These are phyloP conservation scores for Elephantulus edwardii DNA, from an alignment of 2,113 vertebrate genomes.

Conservation along the genomic window DNA sequence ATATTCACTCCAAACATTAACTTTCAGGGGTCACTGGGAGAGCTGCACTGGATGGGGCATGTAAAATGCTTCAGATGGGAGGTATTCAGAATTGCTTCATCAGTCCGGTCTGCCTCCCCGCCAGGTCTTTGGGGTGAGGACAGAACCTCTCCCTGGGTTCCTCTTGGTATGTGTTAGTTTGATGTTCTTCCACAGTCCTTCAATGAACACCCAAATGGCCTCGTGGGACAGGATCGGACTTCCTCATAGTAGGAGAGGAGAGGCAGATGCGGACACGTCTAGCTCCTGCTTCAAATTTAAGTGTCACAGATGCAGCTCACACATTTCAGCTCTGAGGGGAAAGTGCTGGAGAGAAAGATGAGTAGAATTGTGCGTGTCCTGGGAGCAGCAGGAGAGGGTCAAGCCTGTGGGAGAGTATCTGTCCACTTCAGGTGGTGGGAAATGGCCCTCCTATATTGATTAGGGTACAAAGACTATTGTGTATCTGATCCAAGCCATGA, in stretches of 20 bases:
- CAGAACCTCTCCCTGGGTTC: neutral
- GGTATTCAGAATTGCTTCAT: neutral
- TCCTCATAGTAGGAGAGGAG: neutral
- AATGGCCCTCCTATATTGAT: neutral
- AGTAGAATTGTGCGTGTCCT: neutral
- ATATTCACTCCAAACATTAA: neutral
- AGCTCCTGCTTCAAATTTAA: neutral
- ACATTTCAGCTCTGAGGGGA: neutral
- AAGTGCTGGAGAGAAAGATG: neutral
- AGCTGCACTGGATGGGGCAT: neutral
- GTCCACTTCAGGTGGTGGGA: neutral
- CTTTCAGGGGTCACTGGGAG: neutral
- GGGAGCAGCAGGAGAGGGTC: neutral
- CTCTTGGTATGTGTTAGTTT: neutral
- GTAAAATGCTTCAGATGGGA: neutral
- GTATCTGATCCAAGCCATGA: too few relatives aligned
- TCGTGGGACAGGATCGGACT: neutral
- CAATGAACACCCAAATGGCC: neutral
- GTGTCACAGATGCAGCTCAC: too few relatives aligned
- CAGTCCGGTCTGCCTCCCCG: neutral
- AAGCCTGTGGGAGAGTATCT: too few relatives aligned
- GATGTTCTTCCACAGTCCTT: neutral
- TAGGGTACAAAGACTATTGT: neutral
- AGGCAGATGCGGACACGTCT: neutral
- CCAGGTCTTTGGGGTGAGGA: neutral